A percentile compares a stretch with the other conserved stretches of the same genome.
Conservation (phyloP, 2,888 invertebrate species). For the Troides oblongomaculatus region DNA sequence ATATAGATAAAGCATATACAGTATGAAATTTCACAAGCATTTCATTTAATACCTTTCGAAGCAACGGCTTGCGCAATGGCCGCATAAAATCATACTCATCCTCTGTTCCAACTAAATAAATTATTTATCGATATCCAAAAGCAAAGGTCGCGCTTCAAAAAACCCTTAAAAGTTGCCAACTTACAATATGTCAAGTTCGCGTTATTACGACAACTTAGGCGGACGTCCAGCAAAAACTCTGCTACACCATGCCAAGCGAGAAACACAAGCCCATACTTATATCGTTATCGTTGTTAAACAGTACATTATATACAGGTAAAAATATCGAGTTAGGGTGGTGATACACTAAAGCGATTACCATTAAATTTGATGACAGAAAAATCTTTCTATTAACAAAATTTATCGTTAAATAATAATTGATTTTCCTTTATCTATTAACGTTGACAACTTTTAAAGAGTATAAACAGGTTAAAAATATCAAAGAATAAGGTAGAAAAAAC, state of each 20-base stretch:
- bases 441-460: no score
- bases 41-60: neutral
- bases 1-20: no score
- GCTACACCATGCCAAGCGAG: constrained; percentile 1
- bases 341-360: neutral
- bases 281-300: constrained; percentile 8
- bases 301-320: constrained; percentile 9
- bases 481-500: no score
- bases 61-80: neutral
- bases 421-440: no score
- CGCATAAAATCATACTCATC: constrained; percentile 3
- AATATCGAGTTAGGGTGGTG: constrained; percentile 9
- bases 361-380: neutral
- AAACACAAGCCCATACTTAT: constrained; percentile 1
- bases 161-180: constrained; percentile 20
- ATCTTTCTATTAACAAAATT: no score
- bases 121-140: constrained; percentile 5
- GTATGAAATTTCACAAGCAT: neutral
- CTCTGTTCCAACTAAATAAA: constrained; percentile 5
- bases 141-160: constrained; percentile 17
- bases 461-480: no score
- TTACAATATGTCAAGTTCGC: constrained; percentile 12
- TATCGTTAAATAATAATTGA: no score
- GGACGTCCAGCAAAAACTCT: constrained; percentile 20
- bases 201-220: constrained; percentile 19